Conservation (phyloP, 2,797 vertebrate genomes). For the Poeciliopsis infans region DNA sequence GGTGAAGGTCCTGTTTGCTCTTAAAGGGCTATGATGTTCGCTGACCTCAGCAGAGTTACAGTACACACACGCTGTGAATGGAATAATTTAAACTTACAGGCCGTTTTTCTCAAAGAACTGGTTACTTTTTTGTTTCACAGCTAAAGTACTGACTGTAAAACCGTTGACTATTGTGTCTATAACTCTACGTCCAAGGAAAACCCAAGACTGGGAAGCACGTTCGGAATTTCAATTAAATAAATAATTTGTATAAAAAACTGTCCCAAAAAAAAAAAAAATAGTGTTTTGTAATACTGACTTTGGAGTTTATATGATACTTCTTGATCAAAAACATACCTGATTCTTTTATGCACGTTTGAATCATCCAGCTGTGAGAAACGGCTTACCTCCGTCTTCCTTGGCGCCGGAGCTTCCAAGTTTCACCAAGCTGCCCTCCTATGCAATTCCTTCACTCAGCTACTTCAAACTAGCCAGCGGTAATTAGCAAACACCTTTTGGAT, state of each 20-base stretch:
- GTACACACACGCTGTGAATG: slow-evolving; percentile 26
- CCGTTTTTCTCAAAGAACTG: slow-evolving; percentile 12
- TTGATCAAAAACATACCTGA: no score
- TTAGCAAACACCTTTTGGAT: no score
- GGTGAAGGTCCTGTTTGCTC: slow-evolving; percentile 66
- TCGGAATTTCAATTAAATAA: neutral
- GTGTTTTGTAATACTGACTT: no score
- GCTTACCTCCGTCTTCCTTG: no score
- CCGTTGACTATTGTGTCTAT: neutral
- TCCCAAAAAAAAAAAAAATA: no score
- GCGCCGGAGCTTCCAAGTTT: no score
- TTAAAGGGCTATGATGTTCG: slow-evolving; percentile 60
- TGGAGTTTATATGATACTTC: no score
- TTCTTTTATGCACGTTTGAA: no score
- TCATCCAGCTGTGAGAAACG: no score
- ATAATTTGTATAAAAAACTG: neutral
- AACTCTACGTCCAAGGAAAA: neutral
- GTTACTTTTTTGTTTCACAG: neutral
- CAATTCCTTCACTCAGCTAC: no score
- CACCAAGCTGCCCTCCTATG: no score
- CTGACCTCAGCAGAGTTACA: slow-evolving; percentile 66
- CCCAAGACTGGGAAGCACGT: neutral
- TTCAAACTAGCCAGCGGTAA: no score
- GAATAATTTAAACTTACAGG: slow-evolving; percentile 40
- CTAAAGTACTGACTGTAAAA: neutral